Evolutionary conservation across 2,888 invertebrate species (phyloP).

Genomic region (Xanthorhoe designata): DNA sequence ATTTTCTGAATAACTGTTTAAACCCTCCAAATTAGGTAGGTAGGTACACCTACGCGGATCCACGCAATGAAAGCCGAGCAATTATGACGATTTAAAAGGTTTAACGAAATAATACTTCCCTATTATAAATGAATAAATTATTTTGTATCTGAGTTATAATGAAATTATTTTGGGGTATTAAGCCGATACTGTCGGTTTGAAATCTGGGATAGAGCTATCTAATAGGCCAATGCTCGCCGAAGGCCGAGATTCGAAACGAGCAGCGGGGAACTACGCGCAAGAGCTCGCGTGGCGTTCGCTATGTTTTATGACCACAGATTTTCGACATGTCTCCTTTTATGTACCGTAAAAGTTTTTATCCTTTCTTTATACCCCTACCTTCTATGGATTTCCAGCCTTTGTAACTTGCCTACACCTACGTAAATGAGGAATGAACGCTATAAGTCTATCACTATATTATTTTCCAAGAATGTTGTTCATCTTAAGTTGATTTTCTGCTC

Average conservation of each 20-base stretch:
- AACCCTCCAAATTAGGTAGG: conserved; percentile 29
- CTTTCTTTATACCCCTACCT: conserved; percentile 53
- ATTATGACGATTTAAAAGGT: conserved; percentile 39
- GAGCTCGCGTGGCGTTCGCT: conserved; percentile 52
- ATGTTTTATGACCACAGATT: conserved; percentile 71
- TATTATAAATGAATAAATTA: conserved; percentile 45
- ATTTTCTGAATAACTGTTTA: conserved; percentile 31
- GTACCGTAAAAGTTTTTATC: conserved; percentile 74
- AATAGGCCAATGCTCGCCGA: conserved; percentile 40
- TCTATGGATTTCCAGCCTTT: conserved; percentile 56
- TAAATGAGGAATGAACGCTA: conserved; percentile 28
- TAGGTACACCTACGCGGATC: conserved; percentile 32
- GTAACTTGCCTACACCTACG: conserved; percentile 44
- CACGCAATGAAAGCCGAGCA: conserved; percentile 32
- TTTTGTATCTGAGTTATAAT: conserved; percentile 41
- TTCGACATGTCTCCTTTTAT: conserved; percentile 73
- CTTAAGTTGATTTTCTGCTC: not conserved
- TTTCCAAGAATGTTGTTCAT: not conserved
- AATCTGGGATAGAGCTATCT: conserved; percentile 30
- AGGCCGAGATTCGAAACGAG: conserved; percentile 26
- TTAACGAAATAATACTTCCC: conserved; percentile 35
- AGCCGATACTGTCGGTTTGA: conserved; percentile 44
- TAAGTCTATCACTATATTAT: not conserved
- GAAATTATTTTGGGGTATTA: conserved; percentile 44
- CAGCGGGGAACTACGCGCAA: conserved; percentile 39